Percentiles rank a stretch among this genome's conserved stretches.
These are phyloP conservation scores for Achatina immaculata DNA, from an alignment of 1,140 invertebrate species.

Conservation along the genomic window DNA sequence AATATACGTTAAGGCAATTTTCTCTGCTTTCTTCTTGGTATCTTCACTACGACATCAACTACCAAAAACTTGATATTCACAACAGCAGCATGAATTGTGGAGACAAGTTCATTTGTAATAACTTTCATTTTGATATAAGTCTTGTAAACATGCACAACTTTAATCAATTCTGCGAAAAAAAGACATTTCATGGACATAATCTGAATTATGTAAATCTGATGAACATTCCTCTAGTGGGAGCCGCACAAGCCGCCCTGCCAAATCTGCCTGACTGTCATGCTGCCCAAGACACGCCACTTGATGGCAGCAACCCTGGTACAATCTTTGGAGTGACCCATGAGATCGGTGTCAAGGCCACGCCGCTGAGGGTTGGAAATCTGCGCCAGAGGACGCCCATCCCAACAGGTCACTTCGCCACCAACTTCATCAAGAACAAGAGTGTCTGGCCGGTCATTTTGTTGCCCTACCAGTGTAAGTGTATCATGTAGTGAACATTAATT, in stretches of 20 bases:
- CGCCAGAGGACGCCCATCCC: slow-evolving; percentile 48
- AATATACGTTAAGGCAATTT: no score
- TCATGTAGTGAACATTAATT: no score
- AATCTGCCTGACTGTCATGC: slow-evolving; percentile 45
- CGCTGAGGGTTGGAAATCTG: slow-evolving; percentile 46
- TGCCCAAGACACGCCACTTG: slow-evolving; percentile 48
- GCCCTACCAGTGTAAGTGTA: slow-evolving; percentile 54
- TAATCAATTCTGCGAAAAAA: no score
- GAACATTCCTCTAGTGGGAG: neutral
- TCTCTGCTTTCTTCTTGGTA: no score
- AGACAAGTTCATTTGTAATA: no score
- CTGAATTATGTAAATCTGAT: no score
- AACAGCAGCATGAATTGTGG: no score
- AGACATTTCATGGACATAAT: no score
- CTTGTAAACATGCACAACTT: no score
- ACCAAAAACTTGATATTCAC: no score
- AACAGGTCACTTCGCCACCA: slow-evolving; percentile 58
- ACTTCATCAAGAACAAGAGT: slow-evolving; percentile 48
- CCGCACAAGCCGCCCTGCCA: slow-evolving; percentile 12
- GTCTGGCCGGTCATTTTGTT: slow-evolving; percentile 48
- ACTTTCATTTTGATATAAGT: no score
- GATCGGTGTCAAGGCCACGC: slow-evolving; percentile 45
- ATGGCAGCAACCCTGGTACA: slow-evolving; percentile 42
- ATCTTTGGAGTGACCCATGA: slow-evolving; percentile 50
- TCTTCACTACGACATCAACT: no score